Evolutionary conservation across 2,797 vertebrate genomes (phyloP).

Genomic region (Gallinago solitaria): DNA sequence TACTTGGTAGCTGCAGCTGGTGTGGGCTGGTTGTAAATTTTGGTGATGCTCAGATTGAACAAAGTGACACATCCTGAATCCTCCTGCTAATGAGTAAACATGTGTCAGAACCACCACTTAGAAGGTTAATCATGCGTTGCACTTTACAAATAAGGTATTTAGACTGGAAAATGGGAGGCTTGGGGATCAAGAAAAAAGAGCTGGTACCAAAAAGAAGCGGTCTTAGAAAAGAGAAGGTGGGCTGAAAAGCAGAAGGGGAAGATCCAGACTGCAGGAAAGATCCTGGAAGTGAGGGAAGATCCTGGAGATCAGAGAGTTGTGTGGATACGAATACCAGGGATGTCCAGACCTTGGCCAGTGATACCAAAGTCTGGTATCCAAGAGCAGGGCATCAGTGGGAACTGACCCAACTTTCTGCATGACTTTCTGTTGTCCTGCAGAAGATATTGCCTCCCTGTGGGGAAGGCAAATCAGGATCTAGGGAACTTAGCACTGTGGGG

Average conservation of each 20-base stretch:
- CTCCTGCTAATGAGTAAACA: not conserved
- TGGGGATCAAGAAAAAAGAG: not conserved
- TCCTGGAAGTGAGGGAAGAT: not conserved
- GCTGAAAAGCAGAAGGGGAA: not conserved
- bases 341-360: not conserved
- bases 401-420: fast-evolving
- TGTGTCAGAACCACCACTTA: not conserved
- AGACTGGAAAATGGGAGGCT: not conserved
- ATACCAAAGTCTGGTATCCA: not conserved
- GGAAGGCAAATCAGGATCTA: not conserved
- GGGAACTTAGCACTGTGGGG: too few relatives aligned
- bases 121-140: fast-evolving
- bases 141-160: not conserved
- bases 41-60: not conserved
- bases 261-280: not conserved
- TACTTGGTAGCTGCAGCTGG: not conserved
- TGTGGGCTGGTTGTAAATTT: not conserved
- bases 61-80: not conserved
- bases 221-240: not conserved
- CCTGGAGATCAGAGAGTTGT: not conserved
- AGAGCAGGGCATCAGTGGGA: not conserved
- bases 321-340: not conserved
- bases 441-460: fast-evolving
- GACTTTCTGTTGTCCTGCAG: not conserved
- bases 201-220: not conserved